Conservation (phyloP, 2,888 invertebrate genomes). For the Oscheius onirici region DNA sequence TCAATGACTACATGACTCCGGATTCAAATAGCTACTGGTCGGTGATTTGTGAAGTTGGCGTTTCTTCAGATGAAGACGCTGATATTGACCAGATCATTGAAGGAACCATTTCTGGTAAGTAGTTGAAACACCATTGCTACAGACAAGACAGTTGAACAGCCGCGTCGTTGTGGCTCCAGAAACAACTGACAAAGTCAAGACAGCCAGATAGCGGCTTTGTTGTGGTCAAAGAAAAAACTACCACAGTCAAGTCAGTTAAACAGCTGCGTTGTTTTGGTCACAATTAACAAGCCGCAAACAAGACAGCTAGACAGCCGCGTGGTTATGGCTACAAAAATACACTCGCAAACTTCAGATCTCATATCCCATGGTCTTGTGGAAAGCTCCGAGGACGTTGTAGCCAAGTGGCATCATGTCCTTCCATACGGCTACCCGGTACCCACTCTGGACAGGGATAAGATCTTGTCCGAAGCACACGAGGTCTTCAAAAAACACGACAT, state of each 20-base stretch:
- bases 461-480: slow-evolving; percentile 45
- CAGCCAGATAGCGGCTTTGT: no score
- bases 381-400: slow-evolving; percentile 36
- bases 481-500: slow-evolving; percentile 48
- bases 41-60: slow-evolving; percentile 61
- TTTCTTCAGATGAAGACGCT: slow-evolving; percentile 37
- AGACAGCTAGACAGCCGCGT: no score
- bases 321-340: no score
- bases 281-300: no score
- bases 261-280: no score
- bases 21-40: slow-evolving; percentile 56
- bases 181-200: background rate
- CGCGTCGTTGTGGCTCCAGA: no score
- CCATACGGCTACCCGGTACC: slow-evolving; percentile 64
- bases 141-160: background rate
- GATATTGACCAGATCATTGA: slow-evolving; percentile 39
- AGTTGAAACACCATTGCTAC: no score
- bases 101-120: slow-evolving; percentile 40
- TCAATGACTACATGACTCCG: slow-evolving; percentile 57
- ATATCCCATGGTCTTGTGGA: slow-evolving; percentile 40
- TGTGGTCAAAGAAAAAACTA: no score
- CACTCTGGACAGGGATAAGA: slow-evolving; percentile 49
- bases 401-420: slow-evolving; percentile 46
- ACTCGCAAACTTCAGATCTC: slow-evolving; percentile 39
- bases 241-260: no score